phyloP scores from a whole-genome alignment of 2,797 vertebrate genomes.

The Spondyliosoma cantharus region DNA sequence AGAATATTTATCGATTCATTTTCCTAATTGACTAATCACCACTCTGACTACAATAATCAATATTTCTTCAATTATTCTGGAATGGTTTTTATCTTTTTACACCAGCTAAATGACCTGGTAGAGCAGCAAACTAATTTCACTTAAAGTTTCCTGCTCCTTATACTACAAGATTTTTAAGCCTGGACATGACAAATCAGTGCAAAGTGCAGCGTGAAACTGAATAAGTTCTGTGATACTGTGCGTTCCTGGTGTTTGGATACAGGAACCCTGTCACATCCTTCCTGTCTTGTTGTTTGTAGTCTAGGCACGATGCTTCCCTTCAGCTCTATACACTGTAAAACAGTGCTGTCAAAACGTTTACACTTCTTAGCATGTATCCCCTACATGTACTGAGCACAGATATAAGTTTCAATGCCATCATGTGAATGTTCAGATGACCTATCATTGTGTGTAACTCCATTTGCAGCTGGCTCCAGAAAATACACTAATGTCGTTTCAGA shows the following conservation, averaged over 20 bases:
- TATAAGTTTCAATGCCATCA: not conserved
- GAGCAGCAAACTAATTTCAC: not conserved
- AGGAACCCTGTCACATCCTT: slow-evolving; percentile 11
- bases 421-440: not conserved
- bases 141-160: not conserved
- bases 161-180: no score
- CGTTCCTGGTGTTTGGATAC: not conserved
- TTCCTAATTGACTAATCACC: no score
- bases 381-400: not conserved
- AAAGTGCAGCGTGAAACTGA: not conserved
- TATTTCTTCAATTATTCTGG: not conserved
- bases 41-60: not conserved
- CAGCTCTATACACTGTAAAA: no score
- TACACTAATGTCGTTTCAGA: slow-evolving; percentile 92
- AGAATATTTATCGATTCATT: not conserved
- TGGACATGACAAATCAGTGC: not conserved
- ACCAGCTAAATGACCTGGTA: not conserved
- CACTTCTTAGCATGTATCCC: not conserved
- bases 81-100: not conserved
- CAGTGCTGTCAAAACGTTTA: not conserved
- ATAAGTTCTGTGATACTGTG: not conserved
- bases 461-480: slow-evolving; percentile 91
- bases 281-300: not conserved
- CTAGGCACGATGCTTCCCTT: not conserved
- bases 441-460: not conserved